Conservation (phyloP, 2,888 invertebrate genomes). For the Folsomia manolachei region DNA sequence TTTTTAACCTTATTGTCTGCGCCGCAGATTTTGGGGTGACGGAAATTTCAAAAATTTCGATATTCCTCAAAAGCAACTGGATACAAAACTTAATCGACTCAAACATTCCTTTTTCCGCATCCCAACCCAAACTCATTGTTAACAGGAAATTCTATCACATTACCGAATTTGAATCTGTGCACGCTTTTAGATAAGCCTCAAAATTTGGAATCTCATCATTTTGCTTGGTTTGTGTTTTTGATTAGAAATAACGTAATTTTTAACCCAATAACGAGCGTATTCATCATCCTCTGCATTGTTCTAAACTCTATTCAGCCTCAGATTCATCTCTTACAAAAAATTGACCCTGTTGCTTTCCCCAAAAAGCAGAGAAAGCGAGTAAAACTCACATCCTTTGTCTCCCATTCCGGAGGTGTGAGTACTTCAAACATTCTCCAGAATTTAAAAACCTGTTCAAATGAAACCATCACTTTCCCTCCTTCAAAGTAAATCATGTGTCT, state of each 20-base stretch:
- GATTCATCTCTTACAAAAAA: too few relatives aligned
- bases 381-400: neutral
- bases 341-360: too few relatives aligned
- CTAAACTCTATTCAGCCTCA: too few relatives aligned
- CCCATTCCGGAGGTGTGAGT: too few relatives aligned
- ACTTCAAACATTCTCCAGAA: too few relatives aligned
- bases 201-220: neutral
- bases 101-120: neutral
- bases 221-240: neutral
- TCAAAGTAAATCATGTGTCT: neutral
- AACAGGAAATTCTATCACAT: neutral
- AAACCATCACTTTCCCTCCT: neutral
- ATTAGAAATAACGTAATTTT: neutral
- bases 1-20: neutral
- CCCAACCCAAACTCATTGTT: too few relatives aligned
- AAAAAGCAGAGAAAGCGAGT: too few relatives aligned
- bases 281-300: too few relatives aligned
- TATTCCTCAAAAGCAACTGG: neutral
- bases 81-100: neutral
- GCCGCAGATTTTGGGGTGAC: neutral
- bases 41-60: too few relatives aligned
- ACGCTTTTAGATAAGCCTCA: too few relatives aligned
- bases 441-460: neutral
- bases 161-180: neutral
- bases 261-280: too few relatives aligned